Conservation (phyloP, 2,888 invertebrate species). For the Cantharis rustica region DNA sequence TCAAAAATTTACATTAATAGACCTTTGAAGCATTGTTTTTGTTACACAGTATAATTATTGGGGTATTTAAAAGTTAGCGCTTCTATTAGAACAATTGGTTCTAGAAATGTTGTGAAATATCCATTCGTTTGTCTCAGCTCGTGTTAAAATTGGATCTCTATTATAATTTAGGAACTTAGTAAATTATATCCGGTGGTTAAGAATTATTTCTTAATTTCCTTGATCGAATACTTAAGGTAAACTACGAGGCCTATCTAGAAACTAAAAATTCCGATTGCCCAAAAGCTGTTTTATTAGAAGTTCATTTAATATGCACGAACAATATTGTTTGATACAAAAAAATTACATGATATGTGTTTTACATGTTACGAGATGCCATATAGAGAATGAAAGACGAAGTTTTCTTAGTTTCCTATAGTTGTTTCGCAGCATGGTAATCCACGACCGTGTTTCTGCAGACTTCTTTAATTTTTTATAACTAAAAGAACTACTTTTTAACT, state of each 20-base stretch:
- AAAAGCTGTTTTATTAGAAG: too few species aligned
- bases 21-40: conserved; percentile 6
- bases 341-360: too few species aligned
- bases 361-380: too few species aligned
- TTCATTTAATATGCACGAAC: too few species aligned
- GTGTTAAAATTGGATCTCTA: conserved; percentile 3
- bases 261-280: too few species aligned
- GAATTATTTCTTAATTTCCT: conserved; percentile 10
- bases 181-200: conserved; percentile 12
- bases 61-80: conserved; percentile 15
- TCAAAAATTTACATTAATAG: not conserved
- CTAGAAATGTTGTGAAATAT: conserved; percentile 15
- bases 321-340: too few species aligned
- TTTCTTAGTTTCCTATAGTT: too few species aligned
- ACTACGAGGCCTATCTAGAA: not conserved
- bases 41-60: conserved; percentile 14
- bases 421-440: too few species aligned
- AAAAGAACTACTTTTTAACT: too few species aligned
- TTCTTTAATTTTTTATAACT: too few species aligned
- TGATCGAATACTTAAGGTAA: not conserved
- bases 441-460: too few species aligned
- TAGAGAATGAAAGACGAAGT: too few species aligned
- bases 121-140: conserved; percentile 5
- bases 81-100: conserved; percentile 22
- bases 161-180: conserved; percentile 12